A percentile compares a stretch with the other conserved stretches of the same genome.
These are phyloP conservation scores for Scaptomyza cyrtandrae DNA, from an alignment of 2,888 invertebrate genomes.

Conservation along the genomic window DNA sequence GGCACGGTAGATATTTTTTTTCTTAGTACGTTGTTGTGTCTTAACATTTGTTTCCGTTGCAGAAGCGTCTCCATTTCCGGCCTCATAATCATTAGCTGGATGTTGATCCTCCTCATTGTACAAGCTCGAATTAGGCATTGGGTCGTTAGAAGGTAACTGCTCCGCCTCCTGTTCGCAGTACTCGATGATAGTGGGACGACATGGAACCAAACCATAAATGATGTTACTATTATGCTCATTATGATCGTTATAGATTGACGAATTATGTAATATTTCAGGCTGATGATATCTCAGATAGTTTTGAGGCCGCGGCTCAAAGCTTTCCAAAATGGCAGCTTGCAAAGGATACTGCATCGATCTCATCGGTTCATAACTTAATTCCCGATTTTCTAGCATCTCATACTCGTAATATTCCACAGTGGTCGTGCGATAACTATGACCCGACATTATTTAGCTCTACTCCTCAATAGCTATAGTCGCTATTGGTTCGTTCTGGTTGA, in stretches of 20 bases:
- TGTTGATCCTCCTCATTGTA: slow-evolving; percentile 9
- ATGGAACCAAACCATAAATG: slow-evolving; percentile 26
- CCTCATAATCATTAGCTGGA: slow-evolving; percentile 2
- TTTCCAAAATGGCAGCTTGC: slow-evolving; percentile 30
- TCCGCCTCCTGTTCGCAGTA: slow-evolving; percentile 7
- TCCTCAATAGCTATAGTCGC: slow-evolving; percentile 24
- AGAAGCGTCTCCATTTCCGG: slow-evolving; percentile 1
- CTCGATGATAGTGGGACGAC: background rate
- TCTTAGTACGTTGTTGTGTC: background rate
- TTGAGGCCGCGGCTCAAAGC: slow-evolving; percentile 58
- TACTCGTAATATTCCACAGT: slow-evolving; percentile 64
- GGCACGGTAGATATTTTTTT: slow-evolving; percentile 60
- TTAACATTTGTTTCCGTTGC: background rate
- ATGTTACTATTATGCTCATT: slow-evolving; percentile 12
- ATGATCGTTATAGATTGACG: slow-evolving; percentile 43
- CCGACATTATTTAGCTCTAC: slow-evolving; percentile 38
- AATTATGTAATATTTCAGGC: slow-evolving; percentile 26
- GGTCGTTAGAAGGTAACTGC: background rate
- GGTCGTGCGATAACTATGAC: slow-evolving; percentile 39
- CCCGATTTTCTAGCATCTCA: slow-evolving; percentile 68
- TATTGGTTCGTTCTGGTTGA: slow-evolving; percentile 70
- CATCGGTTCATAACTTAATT: slow-evolving; percentile 29
- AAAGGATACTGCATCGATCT: slow-evolving; percentile 24
- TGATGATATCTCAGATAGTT: slow-evolving; percentile 65
- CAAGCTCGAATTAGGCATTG: background rate